Base-by-base conservation (phyloP, 2,888 invertebrate species). In the Saturnia japonica region DNA sequence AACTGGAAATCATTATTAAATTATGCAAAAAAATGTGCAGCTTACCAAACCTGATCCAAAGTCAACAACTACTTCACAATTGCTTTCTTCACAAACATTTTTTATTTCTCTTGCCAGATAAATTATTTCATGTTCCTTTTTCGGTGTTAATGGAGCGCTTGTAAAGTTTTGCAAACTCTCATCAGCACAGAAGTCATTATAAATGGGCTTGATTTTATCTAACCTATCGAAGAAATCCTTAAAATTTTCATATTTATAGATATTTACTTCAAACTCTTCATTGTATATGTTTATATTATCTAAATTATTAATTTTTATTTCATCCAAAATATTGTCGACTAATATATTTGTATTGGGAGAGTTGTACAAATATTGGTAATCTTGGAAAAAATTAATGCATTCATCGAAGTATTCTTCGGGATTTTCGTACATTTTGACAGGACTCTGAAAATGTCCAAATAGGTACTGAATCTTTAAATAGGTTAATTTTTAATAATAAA, bases 21-120 rank as follows among this genome's bases (percentile, higher is more conserved):
- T n/a, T n/a, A n/a, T n/a, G n/a, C n/a, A 28, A 62, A 51, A 40
- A 51, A 70, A 70, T 34, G 14, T 54, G 22, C 25, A 51, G 71
- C 94, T 95, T 92, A 96, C 96, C 91, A 97, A 88, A 9, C 97
- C 97, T 22, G 96, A 95, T 19, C 97, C 97, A 78, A 97, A 94
- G 86, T 97, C 97, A 0, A 97, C 93, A 28, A 97, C 89, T 1
- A 94, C 87, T 68, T 94, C 85, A 71, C 95, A 94, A 11, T 88
- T 83, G 11, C 85, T 81, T 43, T 87, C 76, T n/a, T 82, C 77
- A 78, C 95, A 96, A 67, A 95, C 78, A 28, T 86, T 78, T 71
- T 94, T 86, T 28, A 96, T 92, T 76, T 95, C 88, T 47, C 94
- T 88, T 1, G 96, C 95, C 68, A 97, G 86, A 76, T 94, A 89